phyloP scores from a whole-genome alignment of 2,888 invertebrate genomes.

The Mythimna ferrago region DNA sequence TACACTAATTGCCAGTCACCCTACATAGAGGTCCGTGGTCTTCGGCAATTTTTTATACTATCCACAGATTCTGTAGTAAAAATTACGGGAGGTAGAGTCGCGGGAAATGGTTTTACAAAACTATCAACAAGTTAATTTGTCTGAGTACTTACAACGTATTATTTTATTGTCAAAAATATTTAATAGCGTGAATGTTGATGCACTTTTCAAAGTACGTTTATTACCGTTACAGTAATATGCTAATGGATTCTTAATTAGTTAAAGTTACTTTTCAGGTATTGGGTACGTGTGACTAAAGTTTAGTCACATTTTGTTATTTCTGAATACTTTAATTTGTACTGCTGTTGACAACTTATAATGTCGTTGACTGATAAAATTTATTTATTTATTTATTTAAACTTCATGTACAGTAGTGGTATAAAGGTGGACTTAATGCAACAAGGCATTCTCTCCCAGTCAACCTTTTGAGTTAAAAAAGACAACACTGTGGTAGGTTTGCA shows the following conservation, averaged over 20 bases:
- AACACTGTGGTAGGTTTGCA: too few relatives aligned
- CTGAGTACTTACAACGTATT: constrained; percentile 16
- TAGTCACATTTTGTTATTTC: neutral
- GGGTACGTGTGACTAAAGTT: neutral
- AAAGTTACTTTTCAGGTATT: constrained; percentile 16
- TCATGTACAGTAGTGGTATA: too few relatives aligned
- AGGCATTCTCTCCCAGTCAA: too few relatives aligned
- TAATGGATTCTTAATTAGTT: constrained; percentile 46
- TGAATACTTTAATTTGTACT: neutral
- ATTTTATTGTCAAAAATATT: constrained; percentile 16
- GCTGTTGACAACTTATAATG: too few relatives aligned
- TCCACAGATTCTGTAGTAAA: too few relatives aligned
- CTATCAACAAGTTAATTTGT: constrained; percentile 30
- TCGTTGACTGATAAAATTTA: too few relatives aligned
- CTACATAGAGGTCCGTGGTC: too few relatives aligned
- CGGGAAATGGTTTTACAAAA: neutral
- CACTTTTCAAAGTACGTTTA: constrained; percentile 35
- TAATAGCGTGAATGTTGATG: constrained; percentile 18
- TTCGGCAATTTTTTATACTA: too few relatives aligned
- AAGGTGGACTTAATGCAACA: too few relatives aligned
- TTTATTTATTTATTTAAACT: too few relatives aligned
- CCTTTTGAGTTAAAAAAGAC: too few relatives aligned
- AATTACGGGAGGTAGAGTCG: neutral
- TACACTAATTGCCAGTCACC: too few relatives aligned
- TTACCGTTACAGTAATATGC: constrained; percentile 24